phyloP scores from a whole-genome alignment of 2,113 vertebrate species.

The Hipposideros armiger region DNA sequence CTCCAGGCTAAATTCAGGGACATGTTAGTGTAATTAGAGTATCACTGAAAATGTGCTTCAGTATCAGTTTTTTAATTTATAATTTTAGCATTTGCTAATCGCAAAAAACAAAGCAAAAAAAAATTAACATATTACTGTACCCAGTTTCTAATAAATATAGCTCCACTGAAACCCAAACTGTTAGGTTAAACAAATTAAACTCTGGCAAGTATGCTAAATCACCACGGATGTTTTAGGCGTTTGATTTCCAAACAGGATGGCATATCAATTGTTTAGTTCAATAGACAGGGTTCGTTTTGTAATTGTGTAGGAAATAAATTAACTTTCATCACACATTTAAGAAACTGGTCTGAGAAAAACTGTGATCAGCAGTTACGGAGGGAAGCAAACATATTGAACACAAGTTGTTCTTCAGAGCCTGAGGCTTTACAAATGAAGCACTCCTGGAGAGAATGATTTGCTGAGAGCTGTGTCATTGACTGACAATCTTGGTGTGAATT shows the following conservation, averaged over 20 bases:
- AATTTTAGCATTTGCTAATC: slow-evolving; percentile 56
- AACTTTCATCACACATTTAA: slow-evolving; percentile 70
- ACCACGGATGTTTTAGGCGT: slow-evolving; percentile 21
- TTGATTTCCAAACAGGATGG: slow-evolving; percentile 53
- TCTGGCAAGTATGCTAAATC: slow-evolving; percentile 45
- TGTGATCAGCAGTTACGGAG: slow-evolving; percentile 10
- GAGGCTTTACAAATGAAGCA: slow-evolving; percentile 51
- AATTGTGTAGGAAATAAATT: slow-evolving; percentile 62
- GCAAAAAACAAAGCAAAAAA: not conserved
- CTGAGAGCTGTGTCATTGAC: slow-evolving; percentile 25
- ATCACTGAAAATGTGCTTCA: slow-evolving; percentile 63
- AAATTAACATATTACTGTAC: not conserved
- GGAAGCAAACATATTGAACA: slow-evolving; percentile 46
- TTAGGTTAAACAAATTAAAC: slow-evolving; percentile 70
- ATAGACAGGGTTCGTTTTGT: slow-evolving; percentile 12
- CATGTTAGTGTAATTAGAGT: slow-evolving; percentile 32
- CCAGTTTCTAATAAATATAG: slow-evolving; percentile 61
- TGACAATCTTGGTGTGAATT: slow-evolving; percentile 40
- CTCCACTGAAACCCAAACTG: slow-evolving; percentile 63
- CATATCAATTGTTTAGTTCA: slow-evolving; percentile 50
- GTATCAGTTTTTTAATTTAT: slow-evolving; percentile 68
- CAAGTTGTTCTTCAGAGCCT: not conserved
- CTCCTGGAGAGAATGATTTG: slow-evolving; percentile 70
- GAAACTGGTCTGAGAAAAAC: slow-evolving; percentile 61
- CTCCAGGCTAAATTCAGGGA: slow-evolving; percentile 46